These are phyloP conservation scores for Trachymyrmex septentrionalis DNA, from an alignment of 1,140 invertebrate genomes.

Conservation along the genomic window DNA sequence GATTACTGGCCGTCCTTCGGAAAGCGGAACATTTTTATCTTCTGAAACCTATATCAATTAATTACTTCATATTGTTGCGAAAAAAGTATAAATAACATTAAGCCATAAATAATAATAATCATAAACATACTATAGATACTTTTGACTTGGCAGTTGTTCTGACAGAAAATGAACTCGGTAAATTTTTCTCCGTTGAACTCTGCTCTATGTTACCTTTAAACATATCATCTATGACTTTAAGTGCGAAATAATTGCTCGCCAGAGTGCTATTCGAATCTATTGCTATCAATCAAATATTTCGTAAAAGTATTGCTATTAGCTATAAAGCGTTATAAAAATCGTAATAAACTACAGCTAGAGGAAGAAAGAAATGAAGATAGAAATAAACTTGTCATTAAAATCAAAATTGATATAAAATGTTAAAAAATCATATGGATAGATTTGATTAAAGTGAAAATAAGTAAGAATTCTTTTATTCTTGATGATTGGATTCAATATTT, in stretches of 20 bases:
- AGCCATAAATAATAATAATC: not conserved
- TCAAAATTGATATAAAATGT: not conserved
- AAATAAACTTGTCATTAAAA: not conserved
- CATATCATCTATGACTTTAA: conserved; percentile 79
- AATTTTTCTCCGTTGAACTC: conserved; percentile 66
- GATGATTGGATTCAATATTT: conserved; percentile 38
- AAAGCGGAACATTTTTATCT: not conserved
- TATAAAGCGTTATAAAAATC: conserved; percentile 2
- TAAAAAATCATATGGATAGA: not conserved
- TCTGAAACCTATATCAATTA: conserved; percentile 26
- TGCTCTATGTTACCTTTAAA: conserved; percentile 79
- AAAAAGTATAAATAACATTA: not conserved
- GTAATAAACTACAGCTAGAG: not conserved
- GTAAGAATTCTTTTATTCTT: not conserved
- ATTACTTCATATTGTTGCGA: not conserved
- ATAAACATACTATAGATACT: not conserved
- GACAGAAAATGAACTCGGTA: conserved; percentile 19
- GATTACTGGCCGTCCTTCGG: not conserved
- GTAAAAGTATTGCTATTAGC: not conserved
- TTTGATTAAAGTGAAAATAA: conserved; percentile 10
- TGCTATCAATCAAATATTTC: not conserved
- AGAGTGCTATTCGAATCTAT: not conserved
- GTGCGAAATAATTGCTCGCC: conserved; percentile 70
- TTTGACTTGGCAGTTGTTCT: not conserved
- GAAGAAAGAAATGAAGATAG: not conserved